Percentiles rank a stretch among this genome's conserved stretches.
phyloP scores from a whole-genome alignment of 2,113 vertebrate species.

The Theropithecus gelada region DNA sequence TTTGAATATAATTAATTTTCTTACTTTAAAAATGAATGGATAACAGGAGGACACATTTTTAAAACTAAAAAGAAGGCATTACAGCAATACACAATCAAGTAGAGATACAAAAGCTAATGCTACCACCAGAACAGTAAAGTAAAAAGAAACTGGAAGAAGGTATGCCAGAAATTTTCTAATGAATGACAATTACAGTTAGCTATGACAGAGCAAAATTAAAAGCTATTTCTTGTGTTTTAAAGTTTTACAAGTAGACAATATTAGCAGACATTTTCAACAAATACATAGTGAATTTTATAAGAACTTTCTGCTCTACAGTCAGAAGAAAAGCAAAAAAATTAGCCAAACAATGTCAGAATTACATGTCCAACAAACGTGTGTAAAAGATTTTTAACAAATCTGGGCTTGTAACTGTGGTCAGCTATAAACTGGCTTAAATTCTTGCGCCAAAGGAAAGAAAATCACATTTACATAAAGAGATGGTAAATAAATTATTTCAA shows the following conservation, averaged over 20 bases:
- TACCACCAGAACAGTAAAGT: background rate
- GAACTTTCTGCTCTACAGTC: background rate
- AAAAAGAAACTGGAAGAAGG: background rate
- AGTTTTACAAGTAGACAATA: background rate
- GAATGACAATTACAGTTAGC: background rate
- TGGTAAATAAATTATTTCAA: background rate
- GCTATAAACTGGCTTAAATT: background rate
- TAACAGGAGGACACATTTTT: background rate
- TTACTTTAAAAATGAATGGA: background rate
- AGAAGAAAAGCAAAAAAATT: background rate
- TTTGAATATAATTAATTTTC: background rate
- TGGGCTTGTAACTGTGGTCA: background rate
- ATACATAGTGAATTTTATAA: background rate
- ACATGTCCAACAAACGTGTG: background rate
- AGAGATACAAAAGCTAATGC: background rate
- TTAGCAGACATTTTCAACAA: slow-evolving; percentile 3
- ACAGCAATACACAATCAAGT: background rate
- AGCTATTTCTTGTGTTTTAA: background rate
- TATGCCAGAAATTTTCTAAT: background rate
- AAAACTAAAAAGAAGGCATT: slow-evolving; percentile 4
- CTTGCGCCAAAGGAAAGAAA: background rate
- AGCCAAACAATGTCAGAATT: background rate
- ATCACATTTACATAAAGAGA: background rate
- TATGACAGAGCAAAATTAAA: slow-evolving; percentile 22
- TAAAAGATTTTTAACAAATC: background rate